phyloP scores from a whole-genome alignment of 2,797 vertebrate genomes.

The Sarcophilus harrisii region DNA sequence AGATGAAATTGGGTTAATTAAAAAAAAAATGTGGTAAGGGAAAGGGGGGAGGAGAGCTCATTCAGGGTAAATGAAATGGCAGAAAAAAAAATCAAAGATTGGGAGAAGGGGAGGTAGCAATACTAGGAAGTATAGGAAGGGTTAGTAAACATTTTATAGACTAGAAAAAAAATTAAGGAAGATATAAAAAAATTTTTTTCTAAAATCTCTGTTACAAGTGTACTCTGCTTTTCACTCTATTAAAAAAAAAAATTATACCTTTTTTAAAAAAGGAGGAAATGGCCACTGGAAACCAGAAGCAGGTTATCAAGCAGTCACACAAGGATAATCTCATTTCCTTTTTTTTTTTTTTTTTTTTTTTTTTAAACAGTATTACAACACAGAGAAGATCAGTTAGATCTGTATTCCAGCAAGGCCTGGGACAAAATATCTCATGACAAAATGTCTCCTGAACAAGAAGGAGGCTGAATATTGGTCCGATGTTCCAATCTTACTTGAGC shows the following conservation, averaged over 20 bases:
- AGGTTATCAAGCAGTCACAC: background rate
- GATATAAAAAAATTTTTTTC: background rate
- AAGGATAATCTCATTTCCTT: background rate
- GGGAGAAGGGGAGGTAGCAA: background rate
- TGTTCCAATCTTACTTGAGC: background rate
- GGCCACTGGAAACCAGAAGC: background rate
- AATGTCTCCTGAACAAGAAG: background rate
- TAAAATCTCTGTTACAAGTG: background rate
- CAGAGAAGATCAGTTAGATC: background rate
- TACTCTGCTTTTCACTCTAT: background rate
- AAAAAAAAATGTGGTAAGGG: background rate
- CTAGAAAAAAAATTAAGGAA: background rate
- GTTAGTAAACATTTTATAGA: background rate
- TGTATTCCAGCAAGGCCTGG: background rate
- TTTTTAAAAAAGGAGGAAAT: background rate
- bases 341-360: background rate
- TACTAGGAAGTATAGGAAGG: background rate
- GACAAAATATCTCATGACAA: background rate
- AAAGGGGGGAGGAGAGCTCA: background rate
- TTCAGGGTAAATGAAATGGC: background rate
- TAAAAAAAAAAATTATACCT: background rate
- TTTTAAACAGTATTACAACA: background rate
- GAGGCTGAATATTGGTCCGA: background rate
- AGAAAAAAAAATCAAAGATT: background rate
- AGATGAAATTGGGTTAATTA: background rate